Evolutionary conservation across 1,140 invertebrate species (phyloP), one percentile per base, ranked within the genome.

Genomic region (Lucilia sericata): DNA sequence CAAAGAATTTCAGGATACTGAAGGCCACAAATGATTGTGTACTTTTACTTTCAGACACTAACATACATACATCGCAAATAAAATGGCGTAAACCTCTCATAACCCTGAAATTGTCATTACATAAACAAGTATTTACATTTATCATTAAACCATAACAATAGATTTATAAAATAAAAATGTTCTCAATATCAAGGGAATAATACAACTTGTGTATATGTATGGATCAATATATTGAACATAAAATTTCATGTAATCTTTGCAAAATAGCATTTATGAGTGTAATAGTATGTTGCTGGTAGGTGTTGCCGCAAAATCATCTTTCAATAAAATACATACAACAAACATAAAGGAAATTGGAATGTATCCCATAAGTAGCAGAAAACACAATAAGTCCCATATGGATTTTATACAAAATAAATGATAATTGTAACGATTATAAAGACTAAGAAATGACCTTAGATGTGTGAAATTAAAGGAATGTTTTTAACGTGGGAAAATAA

Each of bases 391-490:
- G 47, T 80, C 76, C 76, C 76, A 80, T 80, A 80, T 80, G 76
- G 76, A 80, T 80, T 80, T 80, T 42, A 13, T 49, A 30, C 34
- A 76, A 76, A 42, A 30, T 25, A 21, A 80, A 80, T 47, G 14
- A 42, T 78, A 78, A 78, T 78, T 78, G 75, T 47, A 78, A 19
- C 75, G 36, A 78, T 78, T 78, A 78, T 51, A 21, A 21, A 21
- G 76, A 49, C 7, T 25, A 21, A 25, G 65, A 9, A 70, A 19
- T 80, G 42, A 49, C 42, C 76, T 49, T 42, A 42, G 17, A 55
- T 55, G 51, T 12, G 17, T 14, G 12, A 17, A 55, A 55, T 12
- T 17, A 55, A 55, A 55, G 17, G 17, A 55, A 55, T 12, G 51
- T 13, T 12, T 21, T 42, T 17, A n/a, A 76, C 47, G 76, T 80